Percentiles rank a stretch among this genome's conserved stretches.
phyloP scores from a whole-genome alignment of 2,113 vertebrate species.

The Scophthalmus maximus region DNA sequence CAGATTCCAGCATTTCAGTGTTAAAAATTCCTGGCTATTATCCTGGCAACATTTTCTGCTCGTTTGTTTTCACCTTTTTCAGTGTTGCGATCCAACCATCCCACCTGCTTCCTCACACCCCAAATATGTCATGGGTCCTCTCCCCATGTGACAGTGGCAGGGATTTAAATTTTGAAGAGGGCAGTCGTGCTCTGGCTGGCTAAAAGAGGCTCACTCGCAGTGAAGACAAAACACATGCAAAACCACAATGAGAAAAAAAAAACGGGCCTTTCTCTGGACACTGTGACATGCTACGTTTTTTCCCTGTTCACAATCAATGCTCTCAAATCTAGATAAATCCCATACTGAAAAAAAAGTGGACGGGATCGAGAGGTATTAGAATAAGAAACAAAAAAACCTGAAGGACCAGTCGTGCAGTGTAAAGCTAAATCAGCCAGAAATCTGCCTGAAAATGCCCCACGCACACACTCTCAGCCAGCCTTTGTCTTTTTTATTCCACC shows the following conservation, averaged over 20 bases:
- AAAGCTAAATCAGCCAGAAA: constrained; percentile 80
- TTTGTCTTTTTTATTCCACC: constrained; percentile 64
- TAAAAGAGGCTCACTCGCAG: too few relatives aligned
- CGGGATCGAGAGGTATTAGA: constrained; percentile 34
- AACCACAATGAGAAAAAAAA: constrained; percentile 75
- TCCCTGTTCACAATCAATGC: constrained; percentile 61
- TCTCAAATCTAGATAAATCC: constrained; percentile 66
- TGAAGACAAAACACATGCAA: constrained; percentile 10
- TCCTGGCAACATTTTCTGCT: constrained; percentile 9
- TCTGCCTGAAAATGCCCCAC: constrained; percentile 62
- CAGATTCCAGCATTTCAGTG: constrained; percentile 81
- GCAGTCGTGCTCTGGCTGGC: background rate
- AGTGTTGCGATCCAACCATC: background rate
- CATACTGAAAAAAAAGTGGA: constrained; percentile 18
- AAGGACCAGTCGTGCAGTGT: constrained; percentile 58
- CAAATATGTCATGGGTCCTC: constrained; percentile 19
- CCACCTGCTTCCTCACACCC: constrained; percentile 16
- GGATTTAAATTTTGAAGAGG: constrained; percentile 11
- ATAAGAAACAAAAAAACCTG: constrained; percentile 53
- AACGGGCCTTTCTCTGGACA: constrained; percentile 84
- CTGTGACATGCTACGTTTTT: constrained; percentile 67
- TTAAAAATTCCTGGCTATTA: constrained; percentile 71
- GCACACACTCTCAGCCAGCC: constrained; percentile 54
- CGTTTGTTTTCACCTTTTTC: background rate
- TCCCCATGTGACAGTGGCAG: constrained; percentile 7